Conservation (phyloP, 2,113 vertebrate genomes). For the Nerophis lumbriciformis region DNA sequence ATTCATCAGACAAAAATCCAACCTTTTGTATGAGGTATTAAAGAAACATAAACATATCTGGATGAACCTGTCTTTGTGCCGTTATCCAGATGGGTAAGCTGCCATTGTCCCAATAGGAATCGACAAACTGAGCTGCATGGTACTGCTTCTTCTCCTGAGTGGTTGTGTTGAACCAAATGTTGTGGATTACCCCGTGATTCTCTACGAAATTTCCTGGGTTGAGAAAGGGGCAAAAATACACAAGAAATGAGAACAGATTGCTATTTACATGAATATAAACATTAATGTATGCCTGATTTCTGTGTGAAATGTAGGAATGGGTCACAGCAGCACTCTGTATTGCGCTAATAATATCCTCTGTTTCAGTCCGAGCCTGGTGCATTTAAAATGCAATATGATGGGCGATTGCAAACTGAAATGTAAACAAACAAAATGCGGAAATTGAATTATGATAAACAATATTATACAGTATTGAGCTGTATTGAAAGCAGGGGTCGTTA, state of each 20-base stretch:
- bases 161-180: slow-evolving; percentile 82
- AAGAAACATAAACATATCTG: neutral
- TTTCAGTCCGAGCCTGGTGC: no score
- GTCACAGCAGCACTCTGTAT: no score
- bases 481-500: no score
- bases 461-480: no score
- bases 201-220: slow-evolving; percentile 77
- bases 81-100: slow-evolving; percentile 86
- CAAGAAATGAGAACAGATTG: neutral
- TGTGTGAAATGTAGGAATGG: no score
- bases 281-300: no score
- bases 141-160: slow-evolving; percentile 74
- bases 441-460: no score
- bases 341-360: no score
- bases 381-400: no score
- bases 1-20: neutral
- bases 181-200: slow-evolving; percentile 87
- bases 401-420: no score
- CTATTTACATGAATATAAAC: no score
- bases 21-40: neutral
- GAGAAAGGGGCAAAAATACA: neutral
- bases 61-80: slow-evolving; percentile 78
- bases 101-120: slow-evolving; percentile 83
- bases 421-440: no score
- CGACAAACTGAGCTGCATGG: slow-evolving; percentile 68